Evolutionary conservation across 2,113 vertebrate species (phyloP), one percentile per base, ranked within the genome.

Genomic region (Herpetotheres cachinnans): DNA sequence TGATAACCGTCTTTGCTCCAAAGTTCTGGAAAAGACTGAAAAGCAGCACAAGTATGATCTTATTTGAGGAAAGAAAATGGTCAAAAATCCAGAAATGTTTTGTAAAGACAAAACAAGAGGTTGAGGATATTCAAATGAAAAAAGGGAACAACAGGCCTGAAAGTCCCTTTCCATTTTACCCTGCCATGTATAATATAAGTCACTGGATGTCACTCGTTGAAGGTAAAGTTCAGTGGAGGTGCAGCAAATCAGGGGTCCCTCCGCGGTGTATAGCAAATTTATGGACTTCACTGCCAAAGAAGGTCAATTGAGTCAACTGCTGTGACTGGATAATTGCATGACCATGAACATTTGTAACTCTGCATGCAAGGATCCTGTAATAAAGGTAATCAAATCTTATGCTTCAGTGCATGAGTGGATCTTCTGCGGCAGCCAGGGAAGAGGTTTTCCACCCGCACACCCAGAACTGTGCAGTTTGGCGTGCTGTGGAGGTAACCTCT

Each of bases 311-410:
- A 96, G 88, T 92, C 95, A 97, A 90, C 83, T 89, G 80, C 86
- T 67, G 77, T 55, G 93, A 94, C 63, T 63, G 90, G 92, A 71
- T 96, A 96, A 96, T 93, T 93, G 82, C 95, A 94, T 15, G 82
- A 62, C 94, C 92, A 81, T 7, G 90, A 93, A 92, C 88, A 78
- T 83, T 96, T 83, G 59, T 82, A 81, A 67, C 90, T 95, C 76
- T 86, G 95, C 90, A 92, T 30, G 72, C 1, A 14, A 90, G 92
- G 92, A 97, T 94, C 96, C 71, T 86, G 90, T 92, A 93, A 97
- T 92, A 92, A 95, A 92, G 72, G 88, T 96, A 97, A 97, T 97
- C 79, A 94, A 86, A 97, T 97, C 94, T 97, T 95, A 95, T 66
- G 92, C 94, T 95, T 84, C 97, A 92, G 55, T 0, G 89, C 90